A percentile compares a stretch with the other conserved stretches of the same genome.
Conservation (phyloP, 2,797 vertebrate species). For the Euphonia xanthogaster region DNA sequence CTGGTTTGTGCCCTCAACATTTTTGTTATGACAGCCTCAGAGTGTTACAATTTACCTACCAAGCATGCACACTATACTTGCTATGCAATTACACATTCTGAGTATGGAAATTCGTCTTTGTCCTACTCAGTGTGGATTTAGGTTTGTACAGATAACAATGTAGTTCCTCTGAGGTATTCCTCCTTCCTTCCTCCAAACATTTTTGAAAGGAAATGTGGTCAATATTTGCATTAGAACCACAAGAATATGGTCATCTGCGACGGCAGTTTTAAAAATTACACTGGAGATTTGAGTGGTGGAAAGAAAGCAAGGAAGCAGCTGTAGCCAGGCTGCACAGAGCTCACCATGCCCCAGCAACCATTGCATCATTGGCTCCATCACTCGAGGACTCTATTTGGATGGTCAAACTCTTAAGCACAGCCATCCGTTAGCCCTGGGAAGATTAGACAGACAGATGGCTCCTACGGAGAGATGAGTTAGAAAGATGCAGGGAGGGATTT, state of each 20-base stretch:
- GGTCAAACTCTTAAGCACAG: slow-evolving; percentile 37
- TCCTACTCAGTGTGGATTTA: background rate
- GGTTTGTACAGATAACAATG: background rate
- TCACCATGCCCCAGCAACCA: background rate
- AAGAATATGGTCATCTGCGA: background rate
- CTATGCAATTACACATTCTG: background rate
- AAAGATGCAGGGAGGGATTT: slow-evolving; percentile 25
- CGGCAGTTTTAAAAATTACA: background rate
- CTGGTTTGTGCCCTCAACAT: background rate
- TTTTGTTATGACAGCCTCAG: background rate
- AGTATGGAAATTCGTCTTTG: background rate
- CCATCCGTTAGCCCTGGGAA: background rate
- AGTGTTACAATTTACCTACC: background rate
- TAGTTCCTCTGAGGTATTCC: background rate
- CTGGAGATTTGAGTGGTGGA: background rate
- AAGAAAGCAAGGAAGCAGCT: background rate
- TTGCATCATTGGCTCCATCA: background rate
- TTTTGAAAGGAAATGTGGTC: background rate
- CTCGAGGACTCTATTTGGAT: background rate
- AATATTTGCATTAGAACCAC: slow-evolving; percentile 17
- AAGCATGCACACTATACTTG: background rate
- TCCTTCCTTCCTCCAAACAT: background rate
- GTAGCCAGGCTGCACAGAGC: background rate
- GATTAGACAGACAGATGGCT: slow-evolving; percentile 56
- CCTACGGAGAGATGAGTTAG: slow-evolving; percentile 23